Percentiles rank a stretch among this genome's conserved stretches.
These are phyloP conservation scores for Dicroscelio sp. DNA, from an alignment of 2,888 invertebrate genomes.

Conservation along the genomic window DNA sequence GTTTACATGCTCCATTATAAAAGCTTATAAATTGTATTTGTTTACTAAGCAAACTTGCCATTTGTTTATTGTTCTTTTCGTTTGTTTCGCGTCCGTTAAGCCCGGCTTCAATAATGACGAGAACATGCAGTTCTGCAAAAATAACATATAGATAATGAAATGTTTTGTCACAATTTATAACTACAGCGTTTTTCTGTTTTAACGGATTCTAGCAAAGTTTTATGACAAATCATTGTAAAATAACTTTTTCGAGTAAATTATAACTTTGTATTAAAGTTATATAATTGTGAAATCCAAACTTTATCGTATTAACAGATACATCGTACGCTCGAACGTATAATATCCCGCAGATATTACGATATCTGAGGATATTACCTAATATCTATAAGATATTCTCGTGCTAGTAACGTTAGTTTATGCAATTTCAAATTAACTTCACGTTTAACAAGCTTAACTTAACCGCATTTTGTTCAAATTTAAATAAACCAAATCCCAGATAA, in stretches of 20 bases:
- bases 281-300: neutral
- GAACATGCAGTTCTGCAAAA: neutral
- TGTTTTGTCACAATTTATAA: neutral
- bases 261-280: neutral
- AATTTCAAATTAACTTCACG: slow-evolving; percentile 50
- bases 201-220: too few species aligned
- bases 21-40: slow-evolving; percentile 1
- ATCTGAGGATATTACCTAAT: slow-evolving; percentile 8
- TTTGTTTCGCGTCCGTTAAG: neutral
- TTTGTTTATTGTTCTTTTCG: neutral
- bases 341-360: slow-evolving; percentile 16
- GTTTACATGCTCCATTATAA: neutral
- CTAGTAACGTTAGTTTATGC: slow-evolving; percentile 33
- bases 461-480: slow-evolving; percentile 50
- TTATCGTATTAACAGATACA: too few species aligned
- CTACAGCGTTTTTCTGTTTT: too few species aligned
- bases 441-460: slow-evolving; percentile 36
- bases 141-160: neutral
- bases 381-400: slow-evolving; percentile 21
- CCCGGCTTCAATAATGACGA: neutral
- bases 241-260: too few species aligned
- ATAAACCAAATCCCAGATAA: slow-evolving; percentile 51
- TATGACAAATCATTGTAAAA: too few species aligned
- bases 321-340: neutral
- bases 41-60: slow-evolving; percentile 3